phyloP scores from a whole-genome alignment of 1,140 invertebrate species.

The Diabrotica virgifera region DNA sequence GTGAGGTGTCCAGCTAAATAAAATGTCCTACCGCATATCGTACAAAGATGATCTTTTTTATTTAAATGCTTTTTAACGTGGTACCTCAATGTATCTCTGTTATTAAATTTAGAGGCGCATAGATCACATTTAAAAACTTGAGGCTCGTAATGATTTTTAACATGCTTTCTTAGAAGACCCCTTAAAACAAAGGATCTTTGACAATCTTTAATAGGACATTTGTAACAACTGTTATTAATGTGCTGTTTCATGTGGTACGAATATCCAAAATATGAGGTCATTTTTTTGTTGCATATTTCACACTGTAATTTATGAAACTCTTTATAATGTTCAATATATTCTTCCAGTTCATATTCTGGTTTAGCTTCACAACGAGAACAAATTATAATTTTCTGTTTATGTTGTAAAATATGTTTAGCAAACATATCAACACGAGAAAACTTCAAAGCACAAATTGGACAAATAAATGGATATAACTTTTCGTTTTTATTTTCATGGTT shows the following conservation, averaged over 20 bases:
- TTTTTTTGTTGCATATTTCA: constrained; percentile 5
- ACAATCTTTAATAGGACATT: constrained; percentile 6
- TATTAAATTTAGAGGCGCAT: not conserved
- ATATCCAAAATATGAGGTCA: constrained; percentile 4
- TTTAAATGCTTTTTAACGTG: constrained; percentile 4
- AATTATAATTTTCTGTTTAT: not conserved
- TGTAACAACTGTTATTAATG: not conserved
- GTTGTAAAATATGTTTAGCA: not conserved
- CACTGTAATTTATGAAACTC: constrained; percentile 11
- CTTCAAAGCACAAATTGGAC: constrained; percentile 3
- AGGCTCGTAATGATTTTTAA: not conserved
- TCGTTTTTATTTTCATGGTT: not conserved
- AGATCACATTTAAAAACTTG: not conserved
- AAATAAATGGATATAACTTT: not conserved
- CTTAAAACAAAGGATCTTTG: constrained; percentile 4
- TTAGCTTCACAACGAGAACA: constrained; percentile 3
- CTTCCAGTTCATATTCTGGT: constrained; percentile 3
- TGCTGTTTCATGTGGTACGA: constrained; percentile 9
- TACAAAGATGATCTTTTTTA: constrained; percentile 1
- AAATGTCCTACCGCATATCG: constrained; percentile 2
- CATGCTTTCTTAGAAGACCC: not conserved
- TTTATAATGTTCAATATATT: constrained; percentile 6
- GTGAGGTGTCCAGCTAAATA: constrained; percentile 7
- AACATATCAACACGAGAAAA: not conserved
- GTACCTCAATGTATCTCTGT: not conserved